A percentile compares a stretch with the other conserved stretches of the same genome.
Conservation (phyloP, 2,797 vertebrate genomes). For the Poecile montanus region DNA sequence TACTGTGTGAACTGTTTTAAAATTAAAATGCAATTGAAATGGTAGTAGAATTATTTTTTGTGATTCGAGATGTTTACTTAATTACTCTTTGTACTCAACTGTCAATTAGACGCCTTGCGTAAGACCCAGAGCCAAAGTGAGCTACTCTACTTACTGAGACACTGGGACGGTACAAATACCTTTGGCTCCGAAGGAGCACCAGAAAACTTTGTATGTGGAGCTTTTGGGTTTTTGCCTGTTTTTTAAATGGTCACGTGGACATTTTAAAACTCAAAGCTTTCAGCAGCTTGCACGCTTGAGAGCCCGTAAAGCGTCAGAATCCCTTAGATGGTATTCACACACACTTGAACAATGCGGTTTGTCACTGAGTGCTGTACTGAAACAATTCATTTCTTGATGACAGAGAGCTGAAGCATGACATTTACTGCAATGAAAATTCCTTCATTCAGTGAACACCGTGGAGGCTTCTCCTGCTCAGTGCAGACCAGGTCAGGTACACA, state of each 20-base stretch:
- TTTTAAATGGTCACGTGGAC: neutral
- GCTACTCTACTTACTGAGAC: neutral
- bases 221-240: neutral
- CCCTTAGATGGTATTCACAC: neutral
- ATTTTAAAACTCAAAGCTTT: neutral
- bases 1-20: conserved; percentile 57
- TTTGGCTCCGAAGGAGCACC: neutral
- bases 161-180: neutral
- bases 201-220: neutral
- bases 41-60: conserved; percentile 1
- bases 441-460: neutral
- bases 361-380: neutral
- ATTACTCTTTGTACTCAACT: conserved; percentile 21
- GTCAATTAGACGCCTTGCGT: neutral
- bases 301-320: accelerated
- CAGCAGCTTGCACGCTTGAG: neutral
- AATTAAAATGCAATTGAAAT: conserved; percentile 61
- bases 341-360: neutral
- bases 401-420: neutral
- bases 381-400: neutral
- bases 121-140: neutral
- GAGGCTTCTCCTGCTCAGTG: neutral
- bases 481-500: neutral
- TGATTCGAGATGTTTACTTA: conserved; percentile 39
- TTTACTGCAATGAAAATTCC: neutral